Base-by-base conservation (phyloP, 2,888 invertebrate species). In the Limnephilus lunatus region DNA sequence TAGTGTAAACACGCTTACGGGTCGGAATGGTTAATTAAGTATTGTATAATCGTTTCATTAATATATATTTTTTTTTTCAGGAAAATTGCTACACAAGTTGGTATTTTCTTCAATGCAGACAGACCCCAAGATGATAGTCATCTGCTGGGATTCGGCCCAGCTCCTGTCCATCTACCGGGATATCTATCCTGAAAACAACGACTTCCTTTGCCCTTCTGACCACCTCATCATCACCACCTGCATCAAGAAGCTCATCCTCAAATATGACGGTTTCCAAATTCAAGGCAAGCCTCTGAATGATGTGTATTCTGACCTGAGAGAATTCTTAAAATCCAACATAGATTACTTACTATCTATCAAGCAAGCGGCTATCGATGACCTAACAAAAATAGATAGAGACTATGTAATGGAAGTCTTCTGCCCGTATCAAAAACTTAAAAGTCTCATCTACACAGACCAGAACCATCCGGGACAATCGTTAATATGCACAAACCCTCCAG, bases 341-440 rank as follows among this genome's bases (percentile, higher is more conserved):
- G 68, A 68, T 68, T 68, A 68, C 68, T 68, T 68, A n/a, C 68
- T 68, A 0, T 68, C 68, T 25, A 68, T 68, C 25, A 68, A 68
- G 25, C 25, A 68, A 25, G 25, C 7, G 9, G 68, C 68, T n/a
- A 68, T 68, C 68, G 68, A 68, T 68, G 25, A 25, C 68, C n/a
- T 19, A 9, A n/a, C 68, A 68, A 68, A 68, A 68, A 4, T 25
- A n/a, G 68, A 68, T 1, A 68, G 9, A 2, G 9, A 68, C 68
- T 68, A 68, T 68, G 25, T 68, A 68, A 7, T 68, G 68, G 68
- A 83, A 83, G 30, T 83, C 35, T 19, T 3, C 15, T 86, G 86
- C 86, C 86, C 86, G 14, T 86, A 86, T 86, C 15, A 86, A 39
- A 86, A 86, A 44, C 44, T 86, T 39, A 86, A 86, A 86, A 86